Base-by-base conservation (phyloP, 2,888 invertebrate species). In the Andrena marginata region DNA sequence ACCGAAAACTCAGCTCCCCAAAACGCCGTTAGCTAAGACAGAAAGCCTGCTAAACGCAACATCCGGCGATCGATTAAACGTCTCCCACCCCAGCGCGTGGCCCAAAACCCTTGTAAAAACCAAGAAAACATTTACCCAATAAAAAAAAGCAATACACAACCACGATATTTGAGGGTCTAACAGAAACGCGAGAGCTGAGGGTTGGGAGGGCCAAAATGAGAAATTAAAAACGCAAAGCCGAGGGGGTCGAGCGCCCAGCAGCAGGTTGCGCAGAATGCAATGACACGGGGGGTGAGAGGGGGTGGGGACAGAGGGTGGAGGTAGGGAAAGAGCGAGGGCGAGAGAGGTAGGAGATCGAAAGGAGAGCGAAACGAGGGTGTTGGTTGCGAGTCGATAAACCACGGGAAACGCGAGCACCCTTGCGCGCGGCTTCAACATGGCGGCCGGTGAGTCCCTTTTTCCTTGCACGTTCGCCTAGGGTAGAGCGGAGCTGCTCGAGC, bases 331-430 rank as follows among this genome's bases (percentile, higher is more conserved):
- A 62, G 35, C 2, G 63, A 29, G 13, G 65, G 67, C 7, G 77
- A 65, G 71, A 42, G 73, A 54, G 65, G 63, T 23, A 7, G 71
- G 71, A 62, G 59, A 65, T 72, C 33, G 78, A 80, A 72, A 76
- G 85, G 85, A 81, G 79, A 76, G 72, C 69, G 80, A 77, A 80
- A 82, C 72, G 88, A 89, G 91, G 92, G 91, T 92, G 91, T 92
- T 90, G 92, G 92, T 92, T 90, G 91, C 89, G 89, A 92, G 93
- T 93, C 93, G 92, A 93, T 93, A 93, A 93, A 93, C 91, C 90
- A 90, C 90, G 90, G 89, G 89, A 89, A 89, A 91, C 89, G 88
- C 89, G 87, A 87, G 87, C 90, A 89, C 90, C 88, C 85, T 90
- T 92, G 92, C 93, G 93, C 93, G 91, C 93, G 90, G 89, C 90